A percentile compares a stretch with the other conserved stretches of the same genome.
Conservation (phyloP, 2,888 invertebrate genomes). For the Scelioninae gen. 1 region DNA sequence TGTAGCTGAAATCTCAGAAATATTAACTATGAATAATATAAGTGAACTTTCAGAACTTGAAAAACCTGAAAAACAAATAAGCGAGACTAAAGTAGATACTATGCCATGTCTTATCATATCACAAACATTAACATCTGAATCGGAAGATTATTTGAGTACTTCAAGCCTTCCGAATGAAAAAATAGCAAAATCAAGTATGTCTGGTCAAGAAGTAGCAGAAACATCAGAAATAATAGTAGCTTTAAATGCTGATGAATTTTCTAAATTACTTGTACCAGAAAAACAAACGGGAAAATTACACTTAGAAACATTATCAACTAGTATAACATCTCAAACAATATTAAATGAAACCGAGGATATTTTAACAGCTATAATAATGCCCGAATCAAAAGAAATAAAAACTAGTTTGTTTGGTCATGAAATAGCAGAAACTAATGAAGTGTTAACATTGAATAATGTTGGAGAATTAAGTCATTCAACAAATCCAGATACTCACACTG, state of each 20-base stretch:
- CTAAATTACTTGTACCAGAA: slow-evolving; percentile 76
- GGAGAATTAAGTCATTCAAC: slow-evolving; percentile 77
- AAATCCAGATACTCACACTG: slow-evolving; percentile 76
- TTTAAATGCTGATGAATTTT: slow-evolving; percentile 75
- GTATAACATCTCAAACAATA: slow-evolving; percentile 73
- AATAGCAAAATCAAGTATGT: slow-evolving; percentile 78
- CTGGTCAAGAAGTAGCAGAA: slow-evolving; percentile 82
- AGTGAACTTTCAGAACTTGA: slow-evolving; percentile 63
- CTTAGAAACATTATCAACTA: slow-evolving; percentile 75
- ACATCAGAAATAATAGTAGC: slow-evolving; percentile 80
- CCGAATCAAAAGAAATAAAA: slow-evolving; percentile 75
- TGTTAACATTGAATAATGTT: slow-evolving; percentile 74
- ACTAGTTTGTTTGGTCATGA: slow-evolving; percentile 78
- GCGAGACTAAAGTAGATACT: slow-evolving; percentile 74
- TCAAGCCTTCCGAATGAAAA: slow-evolving; percentile 72
- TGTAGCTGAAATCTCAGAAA: slow-evolving; percentile 81
- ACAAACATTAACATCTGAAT: slow-evolving; percentile 69
- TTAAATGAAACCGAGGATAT: slow-evolving; percentile 74
- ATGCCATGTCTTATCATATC: slow-evolving; percentile 75
- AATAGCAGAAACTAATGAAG: slow-evolving; percentile 74
- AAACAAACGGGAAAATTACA: slow-evolving; percentile 74
- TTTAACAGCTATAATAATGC: slow-evolving; percentile 73
- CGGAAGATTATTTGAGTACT: slow-evolving; percentile 71
- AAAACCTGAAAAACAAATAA: slow-evolving; percentile 70
- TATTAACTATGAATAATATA: slow-evolving; percentile 73